Base-by-base conservation (phyloP, 2,888 invertebrate genomes). In the Apodemia duryi region DNA sequence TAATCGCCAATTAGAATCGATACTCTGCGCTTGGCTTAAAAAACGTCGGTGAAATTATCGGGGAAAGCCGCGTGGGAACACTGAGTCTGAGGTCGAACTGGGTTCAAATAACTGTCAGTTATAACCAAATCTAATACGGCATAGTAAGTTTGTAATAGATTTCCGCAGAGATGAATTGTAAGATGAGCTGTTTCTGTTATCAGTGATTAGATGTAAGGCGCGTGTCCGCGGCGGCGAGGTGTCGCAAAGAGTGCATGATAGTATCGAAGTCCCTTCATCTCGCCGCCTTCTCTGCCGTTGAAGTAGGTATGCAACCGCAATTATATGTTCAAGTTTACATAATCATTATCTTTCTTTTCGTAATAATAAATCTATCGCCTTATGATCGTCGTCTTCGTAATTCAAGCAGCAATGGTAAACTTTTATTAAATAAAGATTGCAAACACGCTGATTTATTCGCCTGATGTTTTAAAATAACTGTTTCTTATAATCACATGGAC, bases 201-300 rank as follows among this genome's bases (percentile, higher is more conserved):
- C 90, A 81, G 78, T 74, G 76, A 79, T 84, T 80, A 84, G 86
- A 89, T 85, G 84, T 72, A 79, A 82, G 84, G 81, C 83, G 81
- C 82, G 83, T 79, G 85, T 82, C 81, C 71, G 73, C 78, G 73
- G 79, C 81, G 82, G 82, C 79, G 80, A 83, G 77, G 79, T 80
- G 83, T 83, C 71, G 82, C 84, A 86, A 87, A 86, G 85, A 79
- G 76, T 68, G 69, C 69, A 72, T 72, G 89, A 87, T 90, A 71
- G 67, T 83, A 88, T 87, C 88, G 69, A 60, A 60, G 70, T 74
- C 74, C 82, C 81, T 88, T 89, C 83, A 91, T 89, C 85, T 87
- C 72, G 80, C 90, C 91, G 89, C 81, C 74, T 57, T 13, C 35
- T 57, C 57, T 57, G 29, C 54, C 29, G 54, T 54, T 54, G 10